These are phyloP conservation scores for Ormyrus thymus DNA, from an alignment of 2,888 invertebrate genomes.

Conservation along the genomic window DNA sequence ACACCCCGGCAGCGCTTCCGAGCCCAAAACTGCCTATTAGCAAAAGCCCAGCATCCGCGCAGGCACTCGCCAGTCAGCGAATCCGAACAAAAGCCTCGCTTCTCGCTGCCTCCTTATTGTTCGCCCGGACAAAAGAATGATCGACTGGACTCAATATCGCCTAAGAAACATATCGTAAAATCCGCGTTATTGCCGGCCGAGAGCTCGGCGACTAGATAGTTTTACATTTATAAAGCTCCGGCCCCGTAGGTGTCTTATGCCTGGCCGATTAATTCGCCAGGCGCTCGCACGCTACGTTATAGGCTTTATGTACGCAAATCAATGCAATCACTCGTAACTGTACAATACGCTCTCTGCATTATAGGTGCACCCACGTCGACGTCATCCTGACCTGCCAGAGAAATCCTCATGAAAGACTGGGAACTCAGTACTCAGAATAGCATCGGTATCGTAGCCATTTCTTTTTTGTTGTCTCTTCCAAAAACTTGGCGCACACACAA, in stretches of 20 bases:
- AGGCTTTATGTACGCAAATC: slow-evolving; percentile 56
- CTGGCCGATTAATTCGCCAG: slow-evolving; percentile 36
- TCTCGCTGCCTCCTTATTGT: slow-evolving; percentile 5
- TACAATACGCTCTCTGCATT: slow-evolving; percentile 73
- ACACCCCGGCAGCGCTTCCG: too few species aligned
- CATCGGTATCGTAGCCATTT: slow-evolving; percentile 75
- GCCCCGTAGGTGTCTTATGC: slow-evolving; percentile 27
- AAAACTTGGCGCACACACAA: slow-evolving; percentile 32
- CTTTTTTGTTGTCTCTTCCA: slow-evolving; percentile 65
- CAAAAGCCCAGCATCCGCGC: too few species aligned
- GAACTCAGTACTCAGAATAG: slow-evolving; percentile 76
- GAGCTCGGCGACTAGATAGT: background rate
- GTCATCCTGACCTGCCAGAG: slow-evolving; percentile 75
- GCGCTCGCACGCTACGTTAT: background rate
- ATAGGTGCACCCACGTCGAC: slow-evolving; percentile 73
- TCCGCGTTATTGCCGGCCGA: slow-evolving; percentile 34
- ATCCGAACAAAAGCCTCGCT: background rate
- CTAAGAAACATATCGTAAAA: slow-evolving; percentile 22
- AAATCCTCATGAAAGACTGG: slow-evolving; percentile 76
- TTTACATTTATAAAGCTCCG: too few species aligned
- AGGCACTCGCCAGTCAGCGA: background rate
- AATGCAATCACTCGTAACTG: slow-evolving; percentile 61
- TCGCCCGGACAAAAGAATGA: slow-evolving; percentile 28
- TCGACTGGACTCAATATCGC: slow-evolving; percentile 44
- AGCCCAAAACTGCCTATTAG: too few species aligned